Base-by-base conservation (phyloP, 2,888 invertebrate species). In the Hypena proboscidalis region DNA sequence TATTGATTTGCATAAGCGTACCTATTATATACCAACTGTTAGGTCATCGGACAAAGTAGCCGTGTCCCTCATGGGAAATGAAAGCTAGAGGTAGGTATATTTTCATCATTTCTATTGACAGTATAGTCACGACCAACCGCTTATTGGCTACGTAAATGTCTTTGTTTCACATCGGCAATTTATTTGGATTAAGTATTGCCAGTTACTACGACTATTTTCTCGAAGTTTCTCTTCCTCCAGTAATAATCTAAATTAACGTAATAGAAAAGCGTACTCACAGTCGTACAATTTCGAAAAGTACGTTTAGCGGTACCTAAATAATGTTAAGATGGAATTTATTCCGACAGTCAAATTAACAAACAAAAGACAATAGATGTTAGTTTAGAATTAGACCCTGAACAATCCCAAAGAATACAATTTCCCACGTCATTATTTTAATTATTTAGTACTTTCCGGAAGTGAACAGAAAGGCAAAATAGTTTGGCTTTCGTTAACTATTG, bases 101-200 rank as follows among this genome's bases (percentile, higher is more conserved):
- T 67, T 63, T 51, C 66, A 67, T 66, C 51, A 64, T 64, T 58
- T 56, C 33, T 31, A 38, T 45, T 57, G 63, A 58, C 52, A 60
- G 38, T 42, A 36, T 42, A 47, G 71, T 70, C 71, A 75, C 76
- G 76, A 73, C 30, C 45, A 45, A 46, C 33, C 62, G 54, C 58
- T 68, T 67, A 70, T 55, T 65, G 61, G 56, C 62, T 59, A 45
- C 50, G 47, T 42, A 35, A 17, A 17, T 17, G n/a, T n/a, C n/a
- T n/a, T n/a, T n/a, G n/a, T n/a, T n/a, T n/a, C n/a, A n/a, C n/a
- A n/a, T n/a, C n/a, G n/a, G n/a, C n/a, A n/a, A n/a, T n/a, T n/a
- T n/a, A n/a, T n/a, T n/a, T n/a, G n/a, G n/a, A n/a, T n/a, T n/a
- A n/a, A n/a, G n/a, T n/a, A n/a, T n/a, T n/a, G n/a, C n/a, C n/a